phyloP scores from a whole-genome alignment of 2,113 vertebrate genomes.

The Leptocoma aspasia region DNA sequence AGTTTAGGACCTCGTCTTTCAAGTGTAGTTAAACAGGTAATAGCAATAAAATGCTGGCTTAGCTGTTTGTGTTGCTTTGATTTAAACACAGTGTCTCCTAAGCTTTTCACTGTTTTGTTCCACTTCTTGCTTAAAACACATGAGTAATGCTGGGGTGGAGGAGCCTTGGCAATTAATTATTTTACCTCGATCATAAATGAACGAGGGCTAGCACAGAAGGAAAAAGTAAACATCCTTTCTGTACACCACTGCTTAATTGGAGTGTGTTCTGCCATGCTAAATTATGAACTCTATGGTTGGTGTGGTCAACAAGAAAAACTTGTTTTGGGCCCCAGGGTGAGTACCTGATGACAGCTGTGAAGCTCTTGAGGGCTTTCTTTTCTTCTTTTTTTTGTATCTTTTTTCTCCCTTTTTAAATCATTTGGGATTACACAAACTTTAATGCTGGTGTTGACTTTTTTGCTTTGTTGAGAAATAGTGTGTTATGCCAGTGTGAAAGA shows the following conservation, averaged over 20 bases:
- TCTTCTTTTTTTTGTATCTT: fast-evolving
- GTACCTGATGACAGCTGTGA: not conserved
- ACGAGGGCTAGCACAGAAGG: not conserved
- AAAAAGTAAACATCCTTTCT: conserved; percentile 31
- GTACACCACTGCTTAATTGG: not conserved
- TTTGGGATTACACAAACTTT: not conserved
- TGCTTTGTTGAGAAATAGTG: not conserved
- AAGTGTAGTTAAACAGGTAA: not conserved
- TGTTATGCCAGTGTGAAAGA: not conserved
- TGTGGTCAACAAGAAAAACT: conserved; percentile 48
- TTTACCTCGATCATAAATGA: not conserved
- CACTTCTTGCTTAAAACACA: not conserved
- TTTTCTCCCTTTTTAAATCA: not conserved
- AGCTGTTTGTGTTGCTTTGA: not conserved
- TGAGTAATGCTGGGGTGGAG: not conserved
- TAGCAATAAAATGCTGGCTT: not conserved
- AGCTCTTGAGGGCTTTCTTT: not conserved
- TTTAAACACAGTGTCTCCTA: not conserved
- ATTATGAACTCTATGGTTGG: not conserved
- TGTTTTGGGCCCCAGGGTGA: not conserved
- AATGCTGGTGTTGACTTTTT: not conserved
- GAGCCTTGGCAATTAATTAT: not conserved
- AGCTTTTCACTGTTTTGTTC: not conserved
- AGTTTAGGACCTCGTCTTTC: conserved; percentile 2
- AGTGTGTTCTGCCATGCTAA: not conserved